Evolutionary conservation across 1,140 invertebrate species (phyloP), one percentile per base, ranked within the genome.

Genomic region (Dinothrombium tinctorium): DNA sequence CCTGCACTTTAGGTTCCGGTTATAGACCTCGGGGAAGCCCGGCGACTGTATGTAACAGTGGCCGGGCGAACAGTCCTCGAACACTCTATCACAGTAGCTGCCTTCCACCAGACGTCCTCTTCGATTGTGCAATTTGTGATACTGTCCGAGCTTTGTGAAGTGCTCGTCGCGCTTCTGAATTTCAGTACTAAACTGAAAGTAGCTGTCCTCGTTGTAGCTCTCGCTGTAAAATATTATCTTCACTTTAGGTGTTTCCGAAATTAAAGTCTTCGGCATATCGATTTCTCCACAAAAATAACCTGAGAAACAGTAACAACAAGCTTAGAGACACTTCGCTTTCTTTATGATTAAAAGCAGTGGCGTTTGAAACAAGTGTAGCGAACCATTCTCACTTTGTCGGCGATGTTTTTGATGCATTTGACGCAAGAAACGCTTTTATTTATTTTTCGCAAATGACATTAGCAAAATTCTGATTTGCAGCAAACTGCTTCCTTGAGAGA

Each of bases 21-120:
- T 81, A 58, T 89, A 89, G 2, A 87, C 72, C 8, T 82, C 82
- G 4, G 83, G 83, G 57, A 80, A 87, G 0, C 79, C 81, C 1
- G 82, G 81, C 6, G 77, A 82, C 56, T 87, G 82, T 1, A 87
- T 80, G 57, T 82, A 87, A 56, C 82, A 87, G 2, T 79, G 84
- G 51, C 86, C 80, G 1, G 87, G 65, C 8, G 71, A 66, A 50
- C 71, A 76, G 50, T 71, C 68, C 46, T 69, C 71, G 43, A 79
- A 67, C 45, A 77, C 66, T 49, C 75, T 65, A 57, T 79, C 74
- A 57, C 77, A 81, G 55, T 86, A 86, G 11, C 76, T 81, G 25
- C 77, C 81, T 2, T 54, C 52, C n/a, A 61, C 55, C 17, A 83
- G 71, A 59, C 81, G 74, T 1, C 81, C 81, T 42, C 81, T 64